phyloP scores from a whole-genome alignment of 2,888 invertebrate species.

The Dioctria rufipes region DNA sequence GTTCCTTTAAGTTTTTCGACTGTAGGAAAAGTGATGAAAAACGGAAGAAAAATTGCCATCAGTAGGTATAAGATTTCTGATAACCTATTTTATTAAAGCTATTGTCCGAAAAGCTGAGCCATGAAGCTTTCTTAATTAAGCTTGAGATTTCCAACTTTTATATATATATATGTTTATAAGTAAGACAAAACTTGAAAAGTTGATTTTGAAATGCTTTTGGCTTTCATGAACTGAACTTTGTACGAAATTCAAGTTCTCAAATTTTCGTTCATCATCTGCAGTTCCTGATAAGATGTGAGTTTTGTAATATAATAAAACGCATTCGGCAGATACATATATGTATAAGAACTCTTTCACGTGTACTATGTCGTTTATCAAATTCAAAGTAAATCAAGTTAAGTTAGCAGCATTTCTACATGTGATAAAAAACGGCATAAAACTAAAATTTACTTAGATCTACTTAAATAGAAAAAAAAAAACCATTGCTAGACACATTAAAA shows the following conservation, averaged over 20 bases:
- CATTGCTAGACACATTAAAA: too few species aligned
- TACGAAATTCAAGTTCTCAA: not conserved
- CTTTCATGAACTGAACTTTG: constrained; percentile 10
- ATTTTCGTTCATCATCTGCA: not conserved
- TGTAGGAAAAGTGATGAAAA: not conserved
- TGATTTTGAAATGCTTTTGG: constrained; percentile 35
- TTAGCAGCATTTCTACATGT: too few species aligned
- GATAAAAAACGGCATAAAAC: too few species aligned
- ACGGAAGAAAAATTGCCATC: not conserved
- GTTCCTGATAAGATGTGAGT: too few species aligned
- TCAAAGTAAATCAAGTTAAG: too few species aligned
- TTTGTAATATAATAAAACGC: too few species aligned
- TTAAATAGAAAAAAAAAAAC: too few species aligned
- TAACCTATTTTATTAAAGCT: constrained; percentile 40
- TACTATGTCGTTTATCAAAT: too few species aligned
- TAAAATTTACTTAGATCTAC: too few species aligned
- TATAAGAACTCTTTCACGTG: too few species aligned
- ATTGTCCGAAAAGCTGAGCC: constrained; percentile 29
- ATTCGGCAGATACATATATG: too few species aligned
- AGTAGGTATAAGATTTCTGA: constrained; percentile 26
- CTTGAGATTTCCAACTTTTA: constrained; percentile 35
- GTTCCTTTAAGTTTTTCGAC: not conserved
- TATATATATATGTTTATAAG: constrained; percentile 12
- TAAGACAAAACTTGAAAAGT: constrained; percentile 35
- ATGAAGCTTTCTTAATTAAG: constrained; percentile 38